Percentiles rank a stretch among this genome's conserved stretches.
Evolutionary conservation across 2,113 vertebrate species (phyloP).

Genomic region (Macrotis lagotis): DNA sequence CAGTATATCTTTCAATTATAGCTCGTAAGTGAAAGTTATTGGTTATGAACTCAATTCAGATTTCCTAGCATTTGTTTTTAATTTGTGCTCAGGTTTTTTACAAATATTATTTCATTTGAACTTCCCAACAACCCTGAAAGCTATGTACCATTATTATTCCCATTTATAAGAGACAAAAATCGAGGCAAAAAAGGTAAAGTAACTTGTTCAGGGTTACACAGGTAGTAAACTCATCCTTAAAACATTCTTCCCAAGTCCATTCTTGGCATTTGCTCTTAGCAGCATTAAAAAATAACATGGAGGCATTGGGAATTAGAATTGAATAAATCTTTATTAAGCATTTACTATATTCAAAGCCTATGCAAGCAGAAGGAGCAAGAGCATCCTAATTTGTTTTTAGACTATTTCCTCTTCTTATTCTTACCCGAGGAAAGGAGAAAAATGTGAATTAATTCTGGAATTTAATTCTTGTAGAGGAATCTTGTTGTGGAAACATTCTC

Average conservation of each 20-base stretch:
- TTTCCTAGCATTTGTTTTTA: not conserved
- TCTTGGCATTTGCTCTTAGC: not conserved
- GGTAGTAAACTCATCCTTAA: not conserved
- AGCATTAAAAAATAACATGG: not conserved
- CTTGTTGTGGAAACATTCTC: not conserved
- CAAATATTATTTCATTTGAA: not conserved
- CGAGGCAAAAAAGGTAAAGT: not conserved
- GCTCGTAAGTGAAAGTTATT: not conserved
- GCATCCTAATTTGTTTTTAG: not conserved
- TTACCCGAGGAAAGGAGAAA: not conserved
- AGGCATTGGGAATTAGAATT: not conserved
- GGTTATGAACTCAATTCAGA: not conserved
- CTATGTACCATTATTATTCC: not conserved
- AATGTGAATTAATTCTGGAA: not conserved
- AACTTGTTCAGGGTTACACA: not conserved
- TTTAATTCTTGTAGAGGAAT: not conserved
- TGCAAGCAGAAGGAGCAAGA: not conserved
- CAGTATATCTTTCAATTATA: not conserved
- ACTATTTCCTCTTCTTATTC: not conserved
- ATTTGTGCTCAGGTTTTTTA: not conserved
- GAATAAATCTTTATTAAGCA: not conserved
- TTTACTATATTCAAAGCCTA: not conserved
- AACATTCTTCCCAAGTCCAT: not conserved
- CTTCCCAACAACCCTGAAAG: not conserved
- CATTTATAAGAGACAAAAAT: not conserved